Evolutionary conservation across 37 sponge, comb jelly and placozoan species (phyloP).

Genomic region (Bolinopsis microptera): DNA sequence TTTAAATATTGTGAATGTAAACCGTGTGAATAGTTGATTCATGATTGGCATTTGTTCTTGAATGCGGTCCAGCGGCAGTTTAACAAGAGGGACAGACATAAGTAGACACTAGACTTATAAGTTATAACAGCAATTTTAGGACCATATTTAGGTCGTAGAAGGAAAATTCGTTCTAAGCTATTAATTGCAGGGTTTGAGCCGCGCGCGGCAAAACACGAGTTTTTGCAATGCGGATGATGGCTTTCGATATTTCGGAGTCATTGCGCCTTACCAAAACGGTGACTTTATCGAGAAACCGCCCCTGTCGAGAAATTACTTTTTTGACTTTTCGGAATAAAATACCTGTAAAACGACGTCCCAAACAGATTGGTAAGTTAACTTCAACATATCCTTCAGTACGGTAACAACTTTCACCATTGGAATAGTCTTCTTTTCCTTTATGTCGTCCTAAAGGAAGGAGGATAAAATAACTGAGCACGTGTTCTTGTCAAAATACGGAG

Average conservation of each 20-base stretch:
- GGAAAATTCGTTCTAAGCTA: too few species aligned
- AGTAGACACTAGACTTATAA: too few species aligned
- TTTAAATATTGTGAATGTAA: too few species aligned
- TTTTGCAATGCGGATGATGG: neutral
- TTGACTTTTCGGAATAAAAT: neutral
- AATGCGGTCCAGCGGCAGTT: too few species aligned
- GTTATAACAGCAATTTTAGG: too few species aligned
- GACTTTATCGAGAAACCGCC: neutral
- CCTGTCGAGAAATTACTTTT: neutral
- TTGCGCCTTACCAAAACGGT: neutral
- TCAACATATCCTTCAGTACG: conserved; percentile 13
- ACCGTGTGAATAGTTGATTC: too few species aligned
- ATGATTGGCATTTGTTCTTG: too few species aligned
- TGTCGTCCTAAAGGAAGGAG: neutral
- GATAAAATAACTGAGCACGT: neutral
- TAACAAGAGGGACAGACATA: too few species aligned
- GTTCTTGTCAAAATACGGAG: too few species aligned
- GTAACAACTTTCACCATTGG: conserved; percentile 18
- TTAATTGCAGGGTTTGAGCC: too few species aligned
- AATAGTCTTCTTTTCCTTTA: neutral
- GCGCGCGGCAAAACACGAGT: neutral
- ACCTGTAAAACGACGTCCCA: conserved; percentile 64
- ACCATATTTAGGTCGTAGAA: too few species aligned
- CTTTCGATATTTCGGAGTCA: neutral
- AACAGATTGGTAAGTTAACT: conserved; percentile 34